Conservation (phyloP, 2,797 vertebrate species). For the Sebastes nivosus region DNA sequence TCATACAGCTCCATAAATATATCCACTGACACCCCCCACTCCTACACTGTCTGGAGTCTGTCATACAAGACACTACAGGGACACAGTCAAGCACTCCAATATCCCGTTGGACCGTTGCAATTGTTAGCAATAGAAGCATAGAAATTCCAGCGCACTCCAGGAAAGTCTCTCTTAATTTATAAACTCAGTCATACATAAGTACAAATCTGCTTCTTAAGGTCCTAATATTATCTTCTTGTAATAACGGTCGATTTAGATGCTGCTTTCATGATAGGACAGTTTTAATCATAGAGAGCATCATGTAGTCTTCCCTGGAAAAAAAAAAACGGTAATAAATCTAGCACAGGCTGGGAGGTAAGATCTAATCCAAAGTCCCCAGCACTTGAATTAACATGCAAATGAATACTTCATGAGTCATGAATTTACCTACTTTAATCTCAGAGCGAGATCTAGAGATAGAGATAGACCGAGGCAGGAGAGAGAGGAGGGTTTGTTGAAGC, state of each 20-base stretch:
- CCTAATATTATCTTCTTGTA: constrained; percentile 1
- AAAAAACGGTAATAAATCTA: constrained; percentile 26
- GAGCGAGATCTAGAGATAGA: constrained; percentile 32
- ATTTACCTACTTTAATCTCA: constrained; percentile 60
- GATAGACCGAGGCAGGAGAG: constrained; percentile 27
- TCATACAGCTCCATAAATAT: neutral
- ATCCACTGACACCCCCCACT: neutral
- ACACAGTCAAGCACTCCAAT: neutral
- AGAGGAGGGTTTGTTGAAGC: constrained; percentile 54
- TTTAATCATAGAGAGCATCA: constrained; percentile 18
- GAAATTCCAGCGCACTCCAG: neutral
- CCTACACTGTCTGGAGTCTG: neutral
- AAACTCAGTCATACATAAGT: neutral
- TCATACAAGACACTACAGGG: neutral
- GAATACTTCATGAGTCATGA: constrained; percentile 69
- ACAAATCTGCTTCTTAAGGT: neutral
- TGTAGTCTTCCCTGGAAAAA: neutral
- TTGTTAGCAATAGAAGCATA: neutral
- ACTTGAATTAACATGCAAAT: constrained; percentile 66
- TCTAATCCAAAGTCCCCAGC: constrained; percentile 32
- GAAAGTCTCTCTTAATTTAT: neutral
- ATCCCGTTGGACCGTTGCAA: neutral
- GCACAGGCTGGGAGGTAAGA: constrained; percentile 26
- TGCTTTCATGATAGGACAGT: neutral
- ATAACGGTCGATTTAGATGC: neutral